These are phyloP conservation scores for Mylabris phalerata DNA, from an alignment of 1,140 invertebrate genomes.

Conservation along the genomic window DNA sequence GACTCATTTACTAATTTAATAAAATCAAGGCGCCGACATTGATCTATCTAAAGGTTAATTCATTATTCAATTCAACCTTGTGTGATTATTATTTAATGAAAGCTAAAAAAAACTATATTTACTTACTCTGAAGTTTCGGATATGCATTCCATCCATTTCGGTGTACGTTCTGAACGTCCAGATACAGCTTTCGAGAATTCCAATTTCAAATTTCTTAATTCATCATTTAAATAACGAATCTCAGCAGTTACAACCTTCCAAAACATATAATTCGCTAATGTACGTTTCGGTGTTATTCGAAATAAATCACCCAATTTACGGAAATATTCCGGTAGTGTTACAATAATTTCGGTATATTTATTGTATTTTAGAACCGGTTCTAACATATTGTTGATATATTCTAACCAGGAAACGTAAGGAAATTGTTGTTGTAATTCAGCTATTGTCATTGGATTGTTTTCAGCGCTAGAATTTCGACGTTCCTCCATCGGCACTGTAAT, in stretches of 20 bases:
- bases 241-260: constrained; percentile 53
- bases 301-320: constrained; percentile 49
- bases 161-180: constrained; percentile 48
- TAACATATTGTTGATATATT: constrained; percentile 54
- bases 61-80: constrained; percentile 27
- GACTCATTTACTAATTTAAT: no score
- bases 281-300: constrained; percentile 50
- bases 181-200: constrained; percentile 48
- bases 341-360: constrained; percentile 49
- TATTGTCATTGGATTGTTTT: constrained; percentile 88
- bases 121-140: constrained; percentile 40
- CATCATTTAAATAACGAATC: constrained; percentile 50
- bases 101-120: no score
- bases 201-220: constrained; percentile 48
- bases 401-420: constrained; percentile 57
- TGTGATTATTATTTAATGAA: no score
- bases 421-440: constrained; percentile 65
- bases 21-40: no score
- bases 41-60: no score
- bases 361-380: constrained; percentile 36
- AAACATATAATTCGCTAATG: constrained; percentile 59
- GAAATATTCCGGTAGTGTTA: constrained; percentile 56
- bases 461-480: constrained; percentile 78
- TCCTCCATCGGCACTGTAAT: constrained; percentile 86
- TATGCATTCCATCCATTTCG: constrained; percentile 54